A percentile compares a stretch with the other conserved stretches of the same genome.
phyloP scores from a whole-genome alignment of 2,797 vertebrate genomes.

The Phaenicophaeus curvirostris region DNA sequence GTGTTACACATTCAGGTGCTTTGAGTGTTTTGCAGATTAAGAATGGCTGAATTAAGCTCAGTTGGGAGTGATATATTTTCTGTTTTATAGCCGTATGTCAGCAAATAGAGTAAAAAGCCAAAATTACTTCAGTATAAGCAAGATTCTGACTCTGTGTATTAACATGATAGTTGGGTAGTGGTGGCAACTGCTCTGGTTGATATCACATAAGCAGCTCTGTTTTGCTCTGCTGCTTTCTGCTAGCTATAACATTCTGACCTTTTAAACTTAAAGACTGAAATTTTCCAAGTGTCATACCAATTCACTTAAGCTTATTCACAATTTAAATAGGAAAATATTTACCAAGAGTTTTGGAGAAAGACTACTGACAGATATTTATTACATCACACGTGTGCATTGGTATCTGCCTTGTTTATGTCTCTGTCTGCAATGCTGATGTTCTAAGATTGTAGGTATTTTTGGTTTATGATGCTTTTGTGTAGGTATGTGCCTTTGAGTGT shows the following conservation, averaged over 20 bases:
- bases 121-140: neutral
- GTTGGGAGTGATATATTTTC: neutral
- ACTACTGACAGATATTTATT: neutral
- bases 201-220: neutral
- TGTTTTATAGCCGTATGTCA: neutral
- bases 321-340: neutral
- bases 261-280: neutral
- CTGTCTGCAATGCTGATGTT: neutral
- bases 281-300: neutral
- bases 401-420: neutral
- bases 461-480: neutral
- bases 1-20: neutral
- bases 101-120: neutral
- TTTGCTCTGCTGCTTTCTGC: neutral
- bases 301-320: neutral
- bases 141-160: neutral
- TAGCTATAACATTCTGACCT: neutral
- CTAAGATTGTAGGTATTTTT: neutral
- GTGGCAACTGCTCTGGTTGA: neutral
- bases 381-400: fast-evolving
- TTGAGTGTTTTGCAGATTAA: neutral
- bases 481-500: neutral
- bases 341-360: neutral
- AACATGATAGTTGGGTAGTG: neutral
- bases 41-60: neutral